These are phyloP conservation scores for Himantopus leucocephalus DNA, from an alignment of 2,113 vertebrate genomes.

Conservation along the genomic window DNA sequence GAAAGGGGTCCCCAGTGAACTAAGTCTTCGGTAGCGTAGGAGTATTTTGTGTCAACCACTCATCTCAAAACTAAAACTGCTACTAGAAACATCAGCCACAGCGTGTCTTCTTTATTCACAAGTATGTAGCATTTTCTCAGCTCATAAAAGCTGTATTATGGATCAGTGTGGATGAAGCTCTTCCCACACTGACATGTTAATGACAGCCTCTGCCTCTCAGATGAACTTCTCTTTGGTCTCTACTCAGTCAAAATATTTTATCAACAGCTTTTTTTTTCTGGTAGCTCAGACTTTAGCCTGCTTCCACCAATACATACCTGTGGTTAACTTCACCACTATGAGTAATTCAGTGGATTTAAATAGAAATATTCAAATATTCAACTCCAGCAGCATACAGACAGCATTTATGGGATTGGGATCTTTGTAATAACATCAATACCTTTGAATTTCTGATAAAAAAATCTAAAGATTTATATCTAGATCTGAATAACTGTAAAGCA, in stretches of 20 bases:
- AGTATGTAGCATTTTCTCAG: not conserved
- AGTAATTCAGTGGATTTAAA: not conserved
- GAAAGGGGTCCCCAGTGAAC: not conserved
- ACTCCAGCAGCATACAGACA: not conserved
- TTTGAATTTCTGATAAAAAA: not conserved
- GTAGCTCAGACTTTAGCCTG: not conserved
- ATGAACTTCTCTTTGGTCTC: not conserved
- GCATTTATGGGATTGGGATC: not conserved
- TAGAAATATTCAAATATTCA: not conserved
- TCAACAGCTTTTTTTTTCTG: not conserved
- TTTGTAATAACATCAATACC: not conserved
- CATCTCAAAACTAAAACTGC: not conserved
- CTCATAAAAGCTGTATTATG: not conserved
- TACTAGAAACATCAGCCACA: not conserved
- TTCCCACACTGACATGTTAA: not conserved
- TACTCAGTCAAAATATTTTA: not conserved
- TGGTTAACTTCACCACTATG: not conserved
- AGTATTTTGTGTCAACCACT: not conserved
- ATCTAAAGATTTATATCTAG: not conserved
- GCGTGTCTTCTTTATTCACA: not conserved
- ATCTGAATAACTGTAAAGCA: not conserved
- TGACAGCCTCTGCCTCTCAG: not conserved
- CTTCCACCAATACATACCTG: not conserved
- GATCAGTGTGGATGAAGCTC: not conserved
- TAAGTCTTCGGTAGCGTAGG: not conserved